These are phyloP conservation scores for Caenorhabditis virilis DNA, from an alignment of 2,888 invertebrate species.

Conservation along the genomic window DNA sequence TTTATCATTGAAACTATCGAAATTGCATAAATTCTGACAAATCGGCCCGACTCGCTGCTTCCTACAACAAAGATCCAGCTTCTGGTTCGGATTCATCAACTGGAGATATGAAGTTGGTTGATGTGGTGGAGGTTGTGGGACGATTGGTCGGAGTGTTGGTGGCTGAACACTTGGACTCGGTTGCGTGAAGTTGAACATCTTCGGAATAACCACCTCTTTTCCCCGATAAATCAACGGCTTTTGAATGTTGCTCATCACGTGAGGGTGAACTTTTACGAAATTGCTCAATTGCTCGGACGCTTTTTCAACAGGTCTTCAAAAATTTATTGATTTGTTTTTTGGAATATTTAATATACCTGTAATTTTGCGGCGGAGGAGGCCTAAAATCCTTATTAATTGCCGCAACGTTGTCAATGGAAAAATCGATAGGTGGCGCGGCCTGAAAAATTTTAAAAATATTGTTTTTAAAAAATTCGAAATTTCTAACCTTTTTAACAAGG, in stretches of 20 bases:
- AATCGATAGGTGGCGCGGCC: slow-evolving; percentile 33
- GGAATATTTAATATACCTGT: no score
- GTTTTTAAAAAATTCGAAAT: no score
- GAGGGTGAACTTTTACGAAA: slow-evolving; percentile 37
- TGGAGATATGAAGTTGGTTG: slow-evolving; percentile 14
- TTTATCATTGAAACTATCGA: slow-evolving; percentile 64
- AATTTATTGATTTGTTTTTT: no score
- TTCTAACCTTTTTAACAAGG: slow-evolving; percentile 9
- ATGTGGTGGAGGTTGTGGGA: slow-evolving; percentile 15
- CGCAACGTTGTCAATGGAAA: slow-evolving; percentile 28
- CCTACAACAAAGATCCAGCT: slow-evolving; percentile 61
- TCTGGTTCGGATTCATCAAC: slow-evolving; percentile 59
- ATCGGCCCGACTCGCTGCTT: slow-evolving; percentile 52
- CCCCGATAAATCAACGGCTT: slow-evolving; percentile 35
- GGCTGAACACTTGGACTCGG: background rate
- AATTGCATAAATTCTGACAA: slow-evolving; percentile 64
- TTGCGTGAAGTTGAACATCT: background rate
- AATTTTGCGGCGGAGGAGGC: slow-evolving; percentile 30
- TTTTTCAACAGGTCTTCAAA: slow-evolving; percentile 16
- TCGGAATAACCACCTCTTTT: slow-evolving; percentile 33
- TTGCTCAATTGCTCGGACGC: slow-evolving; percentile 25
- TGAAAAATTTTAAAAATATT: no score
- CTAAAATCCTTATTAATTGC: slow-evolving; percentile 22
- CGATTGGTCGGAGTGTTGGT: background rate
- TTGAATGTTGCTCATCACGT: slow-evolving; percentile 27